Evolutionary conservation across 2,113 vertebrate species (phyloP).

Genomic region (Lota lota): DNA sequence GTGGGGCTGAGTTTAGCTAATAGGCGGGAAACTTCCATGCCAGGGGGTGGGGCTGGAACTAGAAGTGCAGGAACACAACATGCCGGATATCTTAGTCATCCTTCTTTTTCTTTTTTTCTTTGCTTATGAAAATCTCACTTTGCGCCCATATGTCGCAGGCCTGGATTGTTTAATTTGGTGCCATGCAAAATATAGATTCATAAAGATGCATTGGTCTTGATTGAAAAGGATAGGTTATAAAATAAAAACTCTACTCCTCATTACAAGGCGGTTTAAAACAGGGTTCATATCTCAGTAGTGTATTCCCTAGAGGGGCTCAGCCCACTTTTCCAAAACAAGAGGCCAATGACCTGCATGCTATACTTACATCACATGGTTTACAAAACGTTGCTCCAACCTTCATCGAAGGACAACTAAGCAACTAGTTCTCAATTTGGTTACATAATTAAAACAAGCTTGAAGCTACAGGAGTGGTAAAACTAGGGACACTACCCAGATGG

Average conservation of each 20-base stretch:
- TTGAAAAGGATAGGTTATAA: too few species aligned
- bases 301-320: too few species aligned
- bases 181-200: too few species aligned
- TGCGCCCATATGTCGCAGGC: too few species aligned
- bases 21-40: conserved; percentile 56
- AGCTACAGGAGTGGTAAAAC: background rate
- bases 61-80: conserved; percentile 14
- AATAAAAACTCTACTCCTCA: too few species aligned
- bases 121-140: background rate
- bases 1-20: conserved; percentile 50
- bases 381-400: too few species aligned
- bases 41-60: conserved; percentile 30
- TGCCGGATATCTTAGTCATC: conserved; percentile 12
- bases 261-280: too few species aligned
- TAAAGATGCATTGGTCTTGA: too few species aligned
- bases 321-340: too few species aligned
- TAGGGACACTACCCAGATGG: background rate
- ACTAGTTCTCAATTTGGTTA: background rate
- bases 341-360: background rate
- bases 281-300: too few species aligned
- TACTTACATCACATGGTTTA: background rate
- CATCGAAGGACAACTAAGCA: background rate
- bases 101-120: background rate
- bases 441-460: background rate
- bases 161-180: too few species aligned